A percentile compares a stretch with the other conserved stretches of the same genome.
Evolutionary conservation across 2,797 vertebrate genomes (phyloP).

Genomic region (Thalassophryne amazonica): DNA sequence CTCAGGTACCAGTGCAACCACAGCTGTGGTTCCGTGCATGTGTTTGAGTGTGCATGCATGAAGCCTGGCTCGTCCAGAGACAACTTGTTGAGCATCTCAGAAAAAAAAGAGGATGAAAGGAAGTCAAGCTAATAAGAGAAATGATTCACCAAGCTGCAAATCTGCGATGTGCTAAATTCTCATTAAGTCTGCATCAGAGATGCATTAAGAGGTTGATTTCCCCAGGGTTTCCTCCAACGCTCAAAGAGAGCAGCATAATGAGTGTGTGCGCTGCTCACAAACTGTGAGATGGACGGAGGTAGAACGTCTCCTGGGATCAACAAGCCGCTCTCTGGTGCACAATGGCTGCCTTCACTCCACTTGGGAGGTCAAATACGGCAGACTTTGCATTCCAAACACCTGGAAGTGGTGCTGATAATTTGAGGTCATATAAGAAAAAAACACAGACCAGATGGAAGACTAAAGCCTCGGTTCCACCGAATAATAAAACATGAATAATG

Average conservation of each 20-base stretch:
- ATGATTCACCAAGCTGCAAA: constrained; percentile 62
- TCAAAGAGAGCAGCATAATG: constrained; percentile 69
- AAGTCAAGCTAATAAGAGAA: constrained; percentile 71
- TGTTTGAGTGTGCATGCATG: neutral
- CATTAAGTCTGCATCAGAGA: constrained; percentile 81
- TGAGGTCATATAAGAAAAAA: constrained; percentile 25
- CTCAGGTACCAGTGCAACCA: too few species aligned
- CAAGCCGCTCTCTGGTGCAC: constrained; percentile 34
- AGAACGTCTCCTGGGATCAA: constrained; percentile 40
- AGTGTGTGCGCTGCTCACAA: constrained; percentile 44
- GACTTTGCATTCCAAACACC: constrained; percentile 44
- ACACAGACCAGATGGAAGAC: constrained; percentile 37
- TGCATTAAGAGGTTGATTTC: constrained; percentile 82
- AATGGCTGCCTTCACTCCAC: constrained; percentile 32
- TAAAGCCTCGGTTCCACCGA: too few species aligned
- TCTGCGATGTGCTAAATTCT: constrained; percentile 79
- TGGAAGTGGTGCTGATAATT: constrained; percentile 35
- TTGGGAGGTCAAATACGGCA: constrained; percentile 51
- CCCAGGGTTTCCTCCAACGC: constrained; percentile 57
- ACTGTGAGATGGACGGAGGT: constrained; percentile 42
- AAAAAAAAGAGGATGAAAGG: constrained; percentile 54
- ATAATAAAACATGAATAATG: too few species aligned
- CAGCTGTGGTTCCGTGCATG: neutral
- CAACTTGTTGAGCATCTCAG: constrained; percentile 42
- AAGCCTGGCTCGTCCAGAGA: neutral